A percentile compares a stretch with the other conserved stretches of the same genome.
These are phyloP conservation scores for Microdon myrmicae DNA, from an alignment of 2,888 invertebrate species.

Conservation along the genomic window DNA sequence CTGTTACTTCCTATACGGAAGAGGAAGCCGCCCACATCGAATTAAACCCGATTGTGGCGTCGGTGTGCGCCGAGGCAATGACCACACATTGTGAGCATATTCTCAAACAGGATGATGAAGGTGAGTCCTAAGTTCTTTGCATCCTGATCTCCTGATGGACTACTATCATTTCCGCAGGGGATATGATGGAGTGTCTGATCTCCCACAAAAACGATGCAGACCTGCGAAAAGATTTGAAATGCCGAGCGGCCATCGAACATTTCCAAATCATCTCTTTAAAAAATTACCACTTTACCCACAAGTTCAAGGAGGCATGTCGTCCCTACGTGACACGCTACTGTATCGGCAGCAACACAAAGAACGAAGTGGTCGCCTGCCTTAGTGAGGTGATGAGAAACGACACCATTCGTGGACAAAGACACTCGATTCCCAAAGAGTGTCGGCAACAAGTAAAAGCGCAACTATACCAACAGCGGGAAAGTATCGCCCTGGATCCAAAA, in stretches of 20 bases:
- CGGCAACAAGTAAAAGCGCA: constrained; percentile 91
- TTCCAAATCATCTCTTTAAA: constrained; percentile 94
- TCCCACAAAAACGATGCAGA: constrained; percentile 88
- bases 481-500: constrained; percentile 84
- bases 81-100: constrained; percentile 79
- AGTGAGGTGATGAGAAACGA: constrained; percentile 93
- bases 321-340: constrained; percentile 79
- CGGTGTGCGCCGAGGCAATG: constrained; percentile 84
- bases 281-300: constrained; percentile 91
- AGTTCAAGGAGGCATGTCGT: constrained; percentile 94
- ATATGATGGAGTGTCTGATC: constrained; percentile 94
- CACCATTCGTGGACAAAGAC: constrained; percentile 79
- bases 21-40: constrained; percentile 88
- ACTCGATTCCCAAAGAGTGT: constrained; percentile 87
- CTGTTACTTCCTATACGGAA: constrained; percentile 87
- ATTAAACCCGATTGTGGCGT: constrained; percentile 87
- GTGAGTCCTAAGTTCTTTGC: constrained; percentile 37
- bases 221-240: constrained; percentile 81
- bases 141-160: background rate
- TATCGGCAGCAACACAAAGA: constrained; percentile 78
- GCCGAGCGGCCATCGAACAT: constrained; percentile 94
- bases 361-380: constrained; percentile 72
- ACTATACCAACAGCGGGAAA: constrained; percentile 91
- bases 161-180: constrained; percentile 66
- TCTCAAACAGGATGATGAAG: constrained; percentile 78